These are phyloP conservation scores for Cyprinodon diabolis DNA, from an alignment of 2,797 vertebrate genomes.

Conservation along the genomic window DNA sequence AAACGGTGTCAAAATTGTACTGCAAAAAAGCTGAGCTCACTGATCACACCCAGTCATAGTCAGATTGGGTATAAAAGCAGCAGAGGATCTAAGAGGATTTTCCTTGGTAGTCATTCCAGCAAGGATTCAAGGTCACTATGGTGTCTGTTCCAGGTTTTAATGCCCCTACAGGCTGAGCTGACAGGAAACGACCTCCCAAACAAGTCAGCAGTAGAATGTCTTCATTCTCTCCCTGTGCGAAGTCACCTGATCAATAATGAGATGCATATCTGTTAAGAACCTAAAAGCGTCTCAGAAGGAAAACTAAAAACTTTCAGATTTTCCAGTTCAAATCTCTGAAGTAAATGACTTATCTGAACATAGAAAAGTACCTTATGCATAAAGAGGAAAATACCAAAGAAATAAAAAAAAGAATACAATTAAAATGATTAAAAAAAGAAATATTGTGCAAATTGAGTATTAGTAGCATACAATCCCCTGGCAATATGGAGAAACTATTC, in stretches of 20 bases:
- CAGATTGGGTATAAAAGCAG: background rate
- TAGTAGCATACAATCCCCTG: slow-evolving; percentile 60
- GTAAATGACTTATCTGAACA: slow-evolving; percentile 56
- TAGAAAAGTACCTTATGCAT: slow-evolving; percentile 79
- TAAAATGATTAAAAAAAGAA: slow-evolving; percentile 61
- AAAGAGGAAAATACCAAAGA: slow-evolving; percentile 71
- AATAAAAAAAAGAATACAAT: slow-evolving; percentile 75
- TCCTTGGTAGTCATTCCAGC: slow-evolving; percentile 16
- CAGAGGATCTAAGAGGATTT: slow-evolving; percentile 4
- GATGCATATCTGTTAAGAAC: slow-evolving; percentile 45
- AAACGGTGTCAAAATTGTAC: slow-evolving; percentile 7
- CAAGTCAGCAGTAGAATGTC: slow-evolving; percentile 48
- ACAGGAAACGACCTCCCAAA: slow-evolving; percentile 37
- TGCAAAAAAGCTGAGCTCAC: background rate
- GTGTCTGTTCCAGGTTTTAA: slow-evolving; percentile 22
- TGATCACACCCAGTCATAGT: background rate
- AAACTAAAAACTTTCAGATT: slow-evolving; percentile 28
- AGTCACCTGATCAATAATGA: slow-evolving; percentile 52
- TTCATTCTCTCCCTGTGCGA: slow-evolving; percentile 28
- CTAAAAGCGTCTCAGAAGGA: slow-evolving; percentile 24
- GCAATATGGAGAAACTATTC: background rate
- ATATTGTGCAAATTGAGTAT: slow-evolving; percentile 88
- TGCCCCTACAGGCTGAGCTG: slow-evolving; percentile 23
- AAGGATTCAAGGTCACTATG: slow-evolving; percentile 34
- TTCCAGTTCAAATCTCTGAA: slow-evolving; percentile 65